Evolutionary conservation across 2,113 vertebrate species (phyloP).

Genomic region (Montifringilla adamsi): DNA sequence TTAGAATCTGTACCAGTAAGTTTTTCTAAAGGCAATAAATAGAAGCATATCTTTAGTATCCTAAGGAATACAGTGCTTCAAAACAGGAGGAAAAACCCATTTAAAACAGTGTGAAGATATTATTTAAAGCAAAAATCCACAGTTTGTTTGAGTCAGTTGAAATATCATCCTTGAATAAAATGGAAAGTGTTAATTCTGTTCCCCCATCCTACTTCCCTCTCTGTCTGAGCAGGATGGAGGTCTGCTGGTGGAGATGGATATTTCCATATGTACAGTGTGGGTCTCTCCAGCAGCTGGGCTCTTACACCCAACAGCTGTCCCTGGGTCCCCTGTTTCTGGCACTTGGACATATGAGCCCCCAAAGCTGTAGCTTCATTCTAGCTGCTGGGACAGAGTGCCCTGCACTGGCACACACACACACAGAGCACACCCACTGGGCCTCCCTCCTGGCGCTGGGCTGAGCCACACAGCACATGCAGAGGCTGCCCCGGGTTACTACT

Average conservation of each 20-base stretch:
- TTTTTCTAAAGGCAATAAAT: slow-evolving; percentile 29
- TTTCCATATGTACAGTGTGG: too few species aligned
- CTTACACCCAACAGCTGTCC: neutral
- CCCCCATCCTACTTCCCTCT: neutral
- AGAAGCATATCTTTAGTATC: slow-evolving; percentile 4
- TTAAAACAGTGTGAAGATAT: neutral
- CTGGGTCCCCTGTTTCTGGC: neutral
- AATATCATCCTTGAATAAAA: neutral
- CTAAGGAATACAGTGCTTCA: neutral
- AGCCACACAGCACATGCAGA: too few species aligned
- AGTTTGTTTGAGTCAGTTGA: neutral
- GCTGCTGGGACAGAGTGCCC: neutral
- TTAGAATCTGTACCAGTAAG: neutral
- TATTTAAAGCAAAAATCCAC: neutral
- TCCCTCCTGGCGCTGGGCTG: neutral
- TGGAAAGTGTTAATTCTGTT: neutral
- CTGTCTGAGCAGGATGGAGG: neutral
- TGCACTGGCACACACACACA: neutral
- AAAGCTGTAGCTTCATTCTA: neutral
- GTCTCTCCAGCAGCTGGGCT: neutral
- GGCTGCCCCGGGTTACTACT: neutral
- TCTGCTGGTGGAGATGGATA: neutral
- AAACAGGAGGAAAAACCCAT: neutral
- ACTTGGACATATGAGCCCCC: neutral
- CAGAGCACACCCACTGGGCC: neutral